phyloP scores from a whole-genome alignment of 2,113 vertebrate genomes.

The Tychaedon coryphoeus region DNA sequence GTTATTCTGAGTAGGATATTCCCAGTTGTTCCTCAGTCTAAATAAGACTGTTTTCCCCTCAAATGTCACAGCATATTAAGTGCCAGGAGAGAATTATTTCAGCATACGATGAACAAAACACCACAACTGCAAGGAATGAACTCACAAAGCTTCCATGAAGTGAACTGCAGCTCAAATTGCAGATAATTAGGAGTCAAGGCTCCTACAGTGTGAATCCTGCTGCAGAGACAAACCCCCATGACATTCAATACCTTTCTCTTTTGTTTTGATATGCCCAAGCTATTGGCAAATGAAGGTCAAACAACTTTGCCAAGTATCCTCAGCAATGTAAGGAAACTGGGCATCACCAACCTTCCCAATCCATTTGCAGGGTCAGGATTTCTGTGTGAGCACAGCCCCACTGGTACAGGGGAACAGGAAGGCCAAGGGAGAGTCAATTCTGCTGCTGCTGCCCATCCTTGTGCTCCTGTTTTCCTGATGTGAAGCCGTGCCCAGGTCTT shows the following conservation, averaged over 20 bases:
- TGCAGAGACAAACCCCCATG: background rate
- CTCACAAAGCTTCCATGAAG: background rate
- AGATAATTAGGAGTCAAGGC: background rate
- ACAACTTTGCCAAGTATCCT: background rate
- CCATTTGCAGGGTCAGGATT: background rate
- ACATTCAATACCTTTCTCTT: background rate
- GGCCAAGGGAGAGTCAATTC: background rate
- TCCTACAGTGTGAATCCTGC: background rate
- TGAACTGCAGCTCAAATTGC: background rate
- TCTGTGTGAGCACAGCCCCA: background rate
- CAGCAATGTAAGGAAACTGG: rapidly evolving
- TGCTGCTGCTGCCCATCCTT: background rate
- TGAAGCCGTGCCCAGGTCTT: background rate
- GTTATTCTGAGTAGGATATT: background rate
- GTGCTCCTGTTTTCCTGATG: background rate
- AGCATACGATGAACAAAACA: conserved; percentile 29
- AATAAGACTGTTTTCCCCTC: conserved; percentile 23
- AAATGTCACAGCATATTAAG: conserved; percentile 56
- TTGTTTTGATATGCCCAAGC: background rate
- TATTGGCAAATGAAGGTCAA: background rate
- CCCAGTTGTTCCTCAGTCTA: background rate
- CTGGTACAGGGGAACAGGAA: background rate
- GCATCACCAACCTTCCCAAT: background rate
- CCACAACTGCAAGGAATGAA: background rate
- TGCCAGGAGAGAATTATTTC: conserved; percentile 26